Evolutionary conservation across 2,888 invertebrate genomes (phyloP), one percentile per base, ranked within the genome.

Genomic region (Rhogogaster chlorosoma): DNA sequence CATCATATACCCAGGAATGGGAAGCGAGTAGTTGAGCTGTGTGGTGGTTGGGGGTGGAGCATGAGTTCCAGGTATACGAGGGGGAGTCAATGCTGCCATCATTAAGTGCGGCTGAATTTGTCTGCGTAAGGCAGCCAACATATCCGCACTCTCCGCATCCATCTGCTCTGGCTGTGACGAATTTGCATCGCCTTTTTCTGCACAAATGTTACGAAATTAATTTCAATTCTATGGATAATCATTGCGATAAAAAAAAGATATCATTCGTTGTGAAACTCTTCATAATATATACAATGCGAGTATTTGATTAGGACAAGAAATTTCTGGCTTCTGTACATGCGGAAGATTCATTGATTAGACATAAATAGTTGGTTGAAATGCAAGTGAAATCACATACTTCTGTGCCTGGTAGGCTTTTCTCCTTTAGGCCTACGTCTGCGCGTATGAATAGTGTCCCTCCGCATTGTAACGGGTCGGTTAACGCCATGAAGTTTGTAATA

Each of bases 401-500:
- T 91, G 87, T 93, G 93, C 89, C 93, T 92, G 38, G 92, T 92
- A 42, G 93, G 92, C 88, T 94, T 94, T 87, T 94, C 96, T 90
- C 96, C 96, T 88, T 98, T 95, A 2, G 98, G 98, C 89, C 98
- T 96, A 89, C 98, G 95, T 93, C 98, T 97, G 87, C 99, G 95
- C 85, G 98, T 98, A 94, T 99, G 99, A 90, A 99, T 99, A 70
- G 98, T 99, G 93, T 99, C 99, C 90, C 99, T 97, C 90, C 98
- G 96, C 99, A 99, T 99, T 85, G 98, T 98, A 89, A 98, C 96
- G 36, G 99, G 99, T 86, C 99, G 95, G 94, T 98, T 98, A 84
- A 98, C 97, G 87, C 98, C 98, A 94, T 99, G 99, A 89, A 99
- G 95, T 94, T 99, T 99, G 94, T 96, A 99, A 95, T 99, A 99